Conservation (phyloP, 2,113 vertebrate species). For the Loxodonta africana region DNA sequence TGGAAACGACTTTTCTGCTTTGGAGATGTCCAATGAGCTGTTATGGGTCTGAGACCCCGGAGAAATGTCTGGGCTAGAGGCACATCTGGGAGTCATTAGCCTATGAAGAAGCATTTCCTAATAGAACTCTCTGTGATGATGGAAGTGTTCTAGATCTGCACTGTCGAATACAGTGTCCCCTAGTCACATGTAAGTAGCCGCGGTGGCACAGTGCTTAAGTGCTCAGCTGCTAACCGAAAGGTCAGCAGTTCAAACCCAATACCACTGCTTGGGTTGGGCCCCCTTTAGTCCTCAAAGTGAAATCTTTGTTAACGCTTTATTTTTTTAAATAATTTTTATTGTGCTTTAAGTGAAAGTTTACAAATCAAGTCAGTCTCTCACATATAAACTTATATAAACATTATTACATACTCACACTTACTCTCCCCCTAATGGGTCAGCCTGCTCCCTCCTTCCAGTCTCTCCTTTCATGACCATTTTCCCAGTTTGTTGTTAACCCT, state of each 20-base stretch:
- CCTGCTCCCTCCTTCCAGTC: too few species aligned
- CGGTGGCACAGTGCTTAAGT: neutral
- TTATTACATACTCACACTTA: too few species aligned
- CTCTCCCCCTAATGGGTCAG: too few species aligned
- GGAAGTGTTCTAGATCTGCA: neutral
- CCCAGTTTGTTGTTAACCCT: neutral
- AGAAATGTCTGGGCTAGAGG: constrained; percentile 3
- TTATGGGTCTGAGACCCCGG: neutral
- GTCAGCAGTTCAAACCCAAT: neutral
- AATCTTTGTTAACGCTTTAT: neutral
- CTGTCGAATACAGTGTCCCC: too few species aligned
- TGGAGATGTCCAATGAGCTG: neutral
- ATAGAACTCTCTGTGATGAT: neutral
- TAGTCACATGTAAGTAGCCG: neutral
- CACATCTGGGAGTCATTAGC: neutral
- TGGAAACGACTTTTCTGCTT: constrained; percentile 43
- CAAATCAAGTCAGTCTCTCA: too few species aligned
- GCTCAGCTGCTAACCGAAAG: neutral
- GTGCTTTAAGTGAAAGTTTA: too few species aligned
- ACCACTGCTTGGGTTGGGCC: neutral
- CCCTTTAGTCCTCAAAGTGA: neutral
- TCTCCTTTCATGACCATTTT: too few species aligned
- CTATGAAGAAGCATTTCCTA: neutral
- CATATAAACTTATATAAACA: too few species aligned
- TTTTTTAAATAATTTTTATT: too few species aligned